Conservation (phyloP, 2,113 vertebrate genomes). For the Hemiprocne comata region DNA sequence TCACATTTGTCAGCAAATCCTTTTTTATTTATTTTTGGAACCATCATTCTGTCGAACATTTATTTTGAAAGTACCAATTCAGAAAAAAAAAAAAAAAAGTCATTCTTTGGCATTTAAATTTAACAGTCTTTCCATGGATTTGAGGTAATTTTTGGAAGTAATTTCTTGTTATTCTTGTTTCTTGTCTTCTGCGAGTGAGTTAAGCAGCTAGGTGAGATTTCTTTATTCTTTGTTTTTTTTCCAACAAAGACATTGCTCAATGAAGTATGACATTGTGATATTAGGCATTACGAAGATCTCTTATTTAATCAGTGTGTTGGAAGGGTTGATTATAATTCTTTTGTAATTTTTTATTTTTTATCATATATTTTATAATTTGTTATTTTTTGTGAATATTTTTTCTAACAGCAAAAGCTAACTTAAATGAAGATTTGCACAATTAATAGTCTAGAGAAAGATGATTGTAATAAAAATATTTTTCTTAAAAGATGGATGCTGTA, state of each 20-base stretch:
- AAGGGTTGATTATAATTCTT: background rate
- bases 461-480: background rate
- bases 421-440: background rate
- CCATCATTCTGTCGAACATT: background rate
- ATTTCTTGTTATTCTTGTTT: background rate
- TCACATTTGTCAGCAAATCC: background rate
- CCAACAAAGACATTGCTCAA: background rate
- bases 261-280: background rate
- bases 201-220: background rate
- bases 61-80: background rate
- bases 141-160: background rate
- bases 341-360: background rate
- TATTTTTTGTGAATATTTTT: background rate
- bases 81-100: background rate
- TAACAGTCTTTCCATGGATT: background rate
- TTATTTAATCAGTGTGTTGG: background rate
- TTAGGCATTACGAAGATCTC: background rate
- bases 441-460: background rate
- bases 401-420: background rate
- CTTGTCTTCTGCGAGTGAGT: background rate
- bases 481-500: background rate
- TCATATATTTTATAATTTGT: background rate
- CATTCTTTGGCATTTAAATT: constrained; percentile 31
- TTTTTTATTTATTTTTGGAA: background rate
- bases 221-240: background rate